Conservation (phyloP, 2,113 vertebrate species). For the Melozone crissalis region DNA sequence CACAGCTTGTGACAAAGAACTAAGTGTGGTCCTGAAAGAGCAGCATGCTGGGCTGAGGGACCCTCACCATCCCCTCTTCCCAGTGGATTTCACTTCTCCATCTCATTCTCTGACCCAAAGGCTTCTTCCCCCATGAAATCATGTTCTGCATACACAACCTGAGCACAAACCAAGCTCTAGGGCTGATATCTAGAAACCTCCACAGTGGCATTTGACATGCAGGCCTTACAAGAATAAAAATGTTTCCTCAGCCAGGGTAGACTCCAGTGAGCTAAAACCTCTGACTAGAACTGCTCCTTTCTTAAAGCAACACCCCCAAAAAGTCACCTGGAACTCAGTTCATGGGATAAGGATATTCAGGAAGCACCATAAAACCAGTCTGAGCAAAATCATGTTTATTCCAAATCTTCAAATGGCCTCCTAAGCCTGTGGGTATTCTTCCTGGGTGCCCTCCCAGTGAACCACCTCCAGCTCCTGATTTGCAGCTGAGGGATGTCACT, state of each 20-base stretch:
- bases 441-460: background rate
- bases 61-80: background rate
- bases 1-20: background rate
- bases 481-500: background rate
- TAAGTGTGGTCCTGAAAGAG: background rate
- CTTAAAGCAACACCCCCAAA: background rate
- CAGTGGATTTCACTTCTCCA: background rate
- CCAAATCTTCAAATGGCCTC: background rate
- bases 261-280: background rate
- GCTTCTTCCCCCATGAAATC: background rate
- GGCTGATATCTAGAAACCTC: background rate
- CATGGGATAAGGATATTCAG: background rate
- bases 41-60: background rate
- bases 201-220: background rate
- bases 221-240: background rate
- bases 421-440: background rate
- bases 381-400: background rate
- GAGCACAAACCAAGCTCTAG: background rate
- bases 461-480: background rate
- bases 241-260: background rate
- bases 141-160: background rate
- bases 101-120: background rate
- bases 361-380: background rate
- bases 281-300: background rate
- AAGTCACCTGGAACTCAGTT: background rate